Conservation (phyloP, 2,888 invertebrate genomes). For the Lathronympha strigana region DNA sequence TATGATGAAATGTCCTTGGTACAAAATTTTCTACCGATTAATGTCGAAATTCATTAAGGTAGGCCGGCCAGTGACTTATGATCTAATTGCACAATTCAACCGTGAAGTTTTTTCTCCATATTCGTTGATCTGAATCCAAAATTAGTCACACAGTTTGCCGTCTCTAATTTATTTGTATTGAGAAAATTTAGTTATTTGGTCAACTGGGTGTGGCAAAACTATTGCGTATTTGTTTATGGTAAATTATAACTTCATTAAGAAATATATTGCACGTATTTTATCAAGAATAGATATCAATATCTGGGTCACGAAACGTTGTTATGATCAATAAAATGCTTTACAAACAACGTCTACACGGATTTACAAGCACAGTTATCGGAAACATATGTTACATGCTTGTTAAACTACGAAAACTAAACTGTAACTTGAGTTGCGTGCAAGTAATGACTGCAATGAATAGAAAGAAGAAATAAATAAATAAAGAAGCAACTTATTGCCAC, state of each 20-base stretch:
- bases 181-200: slow-evolving; percentile 13
- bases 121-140: slow-evolving; percentile 27
- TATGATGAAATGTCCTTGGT: background rate
- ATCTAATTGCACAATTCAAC: slow-evolving; percentile 18
- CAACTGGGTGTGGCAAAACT: slow-evolving; percentile 4
- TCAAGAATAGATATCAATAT: background rate
- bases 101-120: slow-evolving; percentile 37
- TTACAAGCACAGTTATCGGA: too few relatives aligned
- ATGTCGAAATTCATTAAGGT: background rate
- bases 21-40: background rate
- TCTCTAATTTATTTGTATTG: slow-evolving; percentile 21
- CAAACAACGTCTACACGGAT: too few relatives aligned
- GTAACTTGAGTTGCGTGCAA: too few relatives aligned
- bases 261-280: background rate
- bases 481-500: too few relatives aligned
- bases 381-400: too few relatives aligned
- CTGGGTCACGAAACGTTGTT: background rate
- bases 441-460: too few relatives aligned
- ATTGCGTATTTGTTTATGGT: slow-evolving; percentile 11
- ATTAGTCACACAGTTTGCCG: slow-evolving; percentile 31
- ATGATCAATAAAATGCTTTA: too few relatives aligned
- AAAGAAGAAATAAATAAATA: too few relatives aligned
- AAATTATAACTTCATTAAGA: background rate
- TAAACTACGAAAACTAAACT: too few relatives aligned
- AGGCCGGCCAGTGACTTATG: slow-evolving; percentile 12